Conservation (phyloP, 2,888 invertebrate genomes). For the Drosophila neotestacea region DNA sequence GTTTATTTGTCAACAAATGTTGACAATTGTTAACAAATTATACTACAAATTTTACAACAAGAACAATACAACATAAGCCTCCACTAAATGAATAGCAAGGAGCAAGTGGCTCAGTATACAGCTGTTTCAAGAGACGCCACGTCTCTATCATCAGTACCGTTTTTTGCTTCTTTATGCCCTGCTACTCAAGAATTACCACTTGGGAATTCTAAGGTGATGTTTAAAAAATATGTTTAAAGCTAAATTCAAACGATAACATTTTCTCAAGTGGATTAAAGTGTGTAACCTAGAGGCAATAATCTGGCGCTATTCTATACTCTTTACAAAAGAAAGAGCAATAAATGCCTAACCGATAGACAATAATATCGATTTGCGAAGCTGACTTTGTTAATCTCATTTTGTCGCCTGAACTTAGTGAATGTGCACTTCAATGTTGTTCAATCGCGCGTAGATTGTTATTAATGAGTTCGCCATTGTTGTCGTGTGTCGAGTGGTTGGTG, state of each 20-base stretch:
- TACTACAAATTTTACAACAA: no score
- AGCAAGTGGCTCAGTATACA: no score
- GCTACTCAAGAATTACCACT: no score
- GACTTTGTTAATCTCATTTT: slow-evolving; percentile 23
- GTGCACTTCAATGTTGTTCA: slow-evolving; percentile 34
- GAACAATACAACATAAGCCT: no score
- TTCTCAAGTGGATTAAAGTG: background rate
- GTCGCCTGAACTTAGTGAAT: slow-evolving; percentile 25
- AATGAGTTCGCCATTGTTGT: slow-evolving; percentile 40
- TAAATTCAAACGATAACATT: background rate
- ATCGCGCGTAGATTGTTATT: slow-evolving; percentile 53
- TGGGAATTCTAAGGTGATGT: no score
- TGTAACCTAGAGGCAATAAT: background rate
- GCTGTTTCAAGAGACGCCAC: no score
- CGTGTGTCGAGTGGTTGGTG: slow-evolving; percentile 39
- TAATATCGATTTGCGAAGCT: slow-evolving; percentile 18
- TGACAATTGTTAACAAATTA: no score
- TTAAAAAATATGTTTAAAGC: background rate
- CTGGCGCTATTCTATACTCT: background rate
- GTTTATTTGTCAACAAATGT: no score
- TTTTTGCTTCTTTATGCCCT: no score
- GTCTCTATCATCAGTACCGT: no score
- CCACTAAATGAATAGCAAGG: no score
- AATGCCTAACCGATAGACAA: slow-evolving; percentile 20
- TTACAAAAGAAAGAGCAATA: background rate